Evolutionary conservation across 1,140 invertebrate species (phyloP).

Genomic region (Nasonia longicornis): DNA sequence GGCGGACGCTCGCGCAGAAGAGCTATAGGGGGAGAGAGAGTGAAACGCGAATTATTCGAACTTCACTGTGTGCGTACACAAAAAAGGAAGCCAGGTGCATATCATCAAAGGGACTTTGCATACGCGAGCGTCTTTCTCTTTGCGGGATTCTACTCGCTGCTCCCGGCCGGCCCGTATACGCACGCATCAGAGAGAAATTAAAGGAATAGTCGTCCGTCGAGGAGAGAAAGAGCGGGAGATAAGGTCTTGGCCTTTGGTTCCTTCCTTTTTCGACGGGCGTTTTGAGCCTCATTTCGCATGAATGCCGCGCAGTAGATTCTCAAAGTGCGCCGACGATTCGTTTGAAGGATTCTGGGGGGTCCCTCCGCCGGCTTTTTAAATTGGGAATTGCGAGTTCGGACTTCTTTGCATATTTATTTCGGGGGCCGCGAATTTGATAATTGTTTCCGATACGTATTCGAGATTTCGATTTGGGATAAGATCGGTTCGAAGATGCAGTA

Average conservation of each 20-base stretch:
- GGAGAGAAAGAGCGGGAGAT: constrained; percentile 12
- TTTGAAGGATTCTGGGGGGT: constrained; percentile 36
- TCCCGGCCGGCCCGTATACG: too few species aligned
- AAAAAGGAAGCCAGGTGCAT: constrained; percentile 35
- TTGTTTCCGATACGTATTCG: not conserved
- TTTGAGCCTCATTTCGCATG: constrained; percentile 29
- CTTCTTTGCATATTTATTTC: not conserved
- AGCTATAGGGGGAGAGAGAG: not conserved
- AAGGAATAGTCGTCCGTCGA: constrained; percentile 1
- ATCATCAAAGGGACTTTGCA: constrained; percentile 38
- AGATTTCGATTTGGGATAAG: constrained; percentile 30
- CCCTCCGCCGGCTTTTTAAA: not conserved
- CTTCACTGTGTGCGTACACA: not conserved
- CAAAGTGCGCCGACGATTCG: constrained; percentile 3
- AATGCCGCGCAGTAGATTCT: not conserved
- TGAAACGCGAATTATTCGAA: constrained; percentile 12
- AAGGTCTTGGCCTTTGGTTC: constrained; percentile 15
- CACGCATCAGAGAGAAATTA: constrained; percentile 20
- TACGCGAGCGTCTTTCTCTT: not conserved
- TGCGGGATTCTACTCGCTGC: too few species aligned
- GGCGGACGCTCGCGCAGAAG: too few species aligned
- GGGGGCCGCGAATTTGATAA: not conserved
- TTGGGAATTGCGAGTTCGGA: not conserved
- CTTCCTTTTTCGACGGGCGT: not conserved
- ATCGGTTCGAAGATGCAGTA: not conserved